phyloP scores from a whole-genome alignment of 2,888 invertebrate genomes.

The Synanthedon andrenaeformis region DNA sequence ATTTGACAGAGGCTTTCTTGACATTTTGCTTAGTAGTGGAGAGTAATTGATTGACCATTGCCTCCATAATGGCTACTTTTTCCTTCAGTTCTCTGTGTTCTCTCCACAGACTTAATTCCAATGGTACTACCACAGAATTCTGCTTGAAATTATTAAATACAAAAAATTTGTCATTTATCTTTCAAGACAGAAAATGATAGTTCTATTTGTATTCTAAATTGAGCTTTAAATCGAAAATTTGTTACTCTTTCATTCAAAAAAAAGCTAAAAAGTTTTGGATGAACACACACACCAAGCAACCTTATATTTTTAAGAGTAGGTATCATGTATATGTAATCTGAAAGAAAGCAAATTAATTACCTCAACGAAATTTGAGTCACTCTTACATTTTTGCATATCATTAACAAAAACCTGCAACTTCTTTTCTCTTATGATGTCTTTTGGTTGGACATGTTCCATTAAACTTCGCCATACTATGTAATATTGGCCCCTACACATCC shows the following conservation, averaged over 20 bases:
- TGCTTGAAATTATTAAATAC: constrained; percentile 13
- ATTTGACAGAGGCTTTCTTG: neutral
- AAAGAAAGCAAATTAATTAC: constrained; percentile 14
- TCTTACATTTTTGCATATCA: constrained; percentile 37
- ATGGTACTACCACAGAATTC: constrained; percentile 30
- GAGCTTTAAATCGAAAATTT: too few relatives aligned
- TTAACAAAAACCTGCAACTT: constrained; percentile 47
- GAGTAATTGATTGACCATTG: neutral
- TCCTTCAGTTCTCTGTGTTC: constrained; percentile 27
- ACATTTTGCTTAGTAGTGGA: neutral
- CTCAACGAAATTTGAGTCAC: constrained; percentile 34
- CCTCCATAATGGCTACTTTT: constrained; percentile 18
- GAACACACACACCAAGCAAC: too few relatives aligned
- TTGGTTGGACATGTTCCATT: constrained; percentile 49
- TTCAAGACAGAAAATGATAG: too few relatives aligned
- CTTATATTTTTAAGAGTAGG: neutral
- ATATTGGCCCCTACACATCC: constrained; percentile 54
- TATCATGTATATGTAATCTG: too few relatives aligned
- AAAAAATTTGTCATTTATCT: too few relatives aligned
- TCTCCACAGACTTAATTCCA: constrained; percentile 37
- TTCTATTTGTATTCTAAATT: too few relatives aligned
- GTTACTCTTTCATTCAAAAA: too few relatives aligned
- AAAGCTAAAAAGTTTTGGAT: too few relatives aligned
- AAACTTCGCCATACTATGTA: constrained; percentile 59
- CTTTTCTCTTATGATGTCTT: constrained; percentile 32